A percentile compares a stretch with the other conserved stretches of the same genome.
These are phyloP conservation scores for Merops nubicus DNA, from an alignment of 2,113 vertebrate species.

Conservation along the genomic window DNA sequence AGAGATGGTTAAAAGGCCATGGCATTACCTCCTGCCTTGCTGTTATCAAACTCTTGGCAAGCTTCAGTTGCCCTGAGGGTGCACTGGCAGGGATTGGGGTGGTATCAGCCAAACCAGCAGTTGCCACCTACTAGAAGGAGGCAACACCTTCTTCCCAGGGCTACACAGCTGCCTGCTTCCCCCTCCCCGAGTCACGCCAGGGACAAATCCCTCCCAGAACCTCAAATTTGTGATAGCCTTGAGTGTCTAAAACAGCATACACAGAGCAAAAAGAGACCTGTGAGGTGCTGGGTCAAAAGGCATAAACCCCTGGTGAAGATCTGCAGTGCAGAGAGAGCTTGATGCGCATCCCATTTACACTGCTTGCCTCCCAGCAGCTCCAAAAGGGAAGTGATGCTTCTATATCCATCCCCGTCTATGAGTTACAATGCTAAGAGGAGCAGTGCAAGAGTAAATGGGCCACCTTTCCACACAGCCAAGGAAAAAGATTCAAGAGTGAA, in stretches of 20 bases:
- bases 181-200: neutral
- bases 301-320: neutral
- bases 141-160: neutral
- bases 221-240: neutral
- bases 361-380: neutral
- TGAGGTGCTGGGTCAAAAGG: neutral
- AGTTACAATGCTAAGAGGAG: slow-evolving; percentile 41
- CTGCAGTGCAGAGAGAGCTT: neutral
- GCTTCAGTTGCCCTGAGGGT: neutral
- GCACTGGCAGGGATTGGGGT: neutral
- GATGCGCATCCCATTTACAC: neutral
- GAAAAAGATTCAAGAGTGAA: slow-evolving; percentile 63
- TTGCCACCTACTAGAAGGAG: neutral
- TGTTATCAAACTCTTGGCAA: neutral
- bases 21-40: neutral
- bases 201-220: neutral
- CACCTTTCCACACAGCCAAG: slow-evolving; percentile 56
- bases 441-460: slow-evolving; percentile 5
- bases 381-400: neutral
- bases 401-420: neutral
- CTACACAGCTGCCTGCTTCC: neutral
- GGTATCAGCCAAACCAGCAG: neutral
- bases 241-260: neutral
- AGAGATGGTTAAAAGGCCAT: neutral
- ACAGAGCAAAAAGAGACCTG: neutral